Base-by-base conservation (phyloP, 2,888 invertebrate species). In the Psylliodes chrysocephalus region DNA sequence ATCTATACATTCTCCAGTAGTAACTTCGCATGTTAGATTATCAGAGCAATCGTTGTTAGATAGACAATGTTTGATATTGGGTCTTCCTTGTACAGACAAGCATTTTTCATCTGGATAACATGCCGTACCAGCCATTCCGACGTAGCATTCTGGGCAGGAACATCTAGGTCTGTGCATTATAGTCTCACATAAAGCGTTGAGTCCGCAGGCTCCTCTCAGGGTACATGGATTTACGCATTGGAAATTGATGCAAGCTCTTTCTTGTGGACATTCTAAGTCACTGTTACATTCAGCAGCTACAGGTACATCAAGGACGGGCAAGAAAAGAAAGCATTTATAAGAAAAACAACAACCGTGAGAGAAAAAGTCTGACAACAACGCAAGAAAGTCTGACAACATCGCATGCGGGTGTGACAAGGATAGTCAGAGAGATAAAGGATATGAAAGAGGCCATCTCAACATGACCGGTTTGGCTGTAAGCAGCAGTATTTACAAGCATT, bases 151-250 rank as follows among this genome's bases (percentile, higher is more conserved):
- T 54, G 94, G 93, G 78, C 95, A 96, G 63, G 92, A 90, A 82
- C 95, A 95, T 77, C 92, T 89, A 47, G 94, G 92, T 78, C 91
- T 89, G 84, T 95, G 95, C 80, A 91, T 85, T 70, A 93, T 88
- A 64, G 93, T 91, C 78, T 90, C 90, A 83, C 96, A 96, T 68
- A 94, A 86, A 68, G 96, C 95, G 84, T 95, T 95, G 78, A 90
- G 88, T 73, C 95, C 95, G 82, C 96, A 96, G 73, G 91, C 92
- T 77, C 92, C 94, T 77, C 93, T 90, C 79, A 94, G 87, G 79
- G 90, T 90, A 86, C 95, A 96, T 72, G 95, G 95, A 85, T 95
- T 94, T 84, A 92, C 88, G 85, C 95, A 96, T 85, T 92, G 91
- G 84, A 91, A 89, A 85, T 92, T 92, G 85, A 94, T 89, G 86